phyloP scores from a whole-genome alignment of 2,888 invertebrate species.

The Dicyrtomina minuta region DNA sequence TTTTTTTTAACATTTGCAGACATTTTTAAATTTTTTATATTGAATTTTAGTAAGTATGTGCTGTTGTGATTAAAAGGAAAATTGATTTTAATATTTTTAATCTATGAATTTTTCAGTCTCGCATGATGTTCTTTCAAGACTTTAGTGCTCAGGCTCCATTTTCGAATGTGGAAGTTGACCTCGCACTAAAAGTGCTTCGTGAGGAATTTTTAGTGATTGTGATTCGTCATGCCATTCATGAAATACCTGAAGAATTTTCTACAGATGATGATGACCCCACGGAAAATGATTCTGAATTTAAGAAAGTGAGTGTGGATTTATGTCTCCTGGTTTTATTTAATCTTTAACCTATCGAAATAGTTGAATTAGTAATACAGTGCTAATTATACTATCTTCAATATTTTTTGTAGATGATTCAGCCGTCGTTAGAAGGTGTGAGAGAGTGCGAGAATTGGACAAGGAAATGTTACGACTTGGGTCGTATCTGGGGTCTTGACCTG shows the following conservation, averaged over 20 bases:
- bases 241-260: conserved; percentile 60
- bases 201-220: conserved; percentile 73
- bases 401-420: conserved; percentile 37
- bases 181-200: conserved; percentile 67
- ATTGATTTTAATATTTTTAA: not conserved
- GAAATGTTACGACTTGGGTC: conserved; percentile 69
- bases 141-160: conserved; percentile 53
- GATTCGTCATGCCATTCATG: conserved; percentile 72
- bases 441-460: conserved; percentile 69
- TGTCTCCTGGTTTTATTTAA: no score
- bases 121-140: conserved; percentile 60
- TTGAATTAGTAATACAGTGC: no score
- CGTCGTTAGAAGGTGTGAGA: conserved; percentile 56
- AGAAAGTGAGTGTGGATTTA: no score
- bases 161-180: conserved; percentile 61
- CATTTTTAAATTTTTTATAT: conserved; percentile 20
- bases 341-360: no score
- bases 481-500: conserved; percentile 73
- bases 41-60: no score
- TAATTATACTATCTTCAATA: no score
- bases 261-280: conserved; percentile 35
- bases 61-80: no score
- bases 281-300: not conserved
- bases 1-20: conserved; percentile 39
- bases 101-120: conserved; percentile 31